Conservation (phyloP, 2,113 vertebrate genomes). For the Ophiodon elongatus region DNA sequence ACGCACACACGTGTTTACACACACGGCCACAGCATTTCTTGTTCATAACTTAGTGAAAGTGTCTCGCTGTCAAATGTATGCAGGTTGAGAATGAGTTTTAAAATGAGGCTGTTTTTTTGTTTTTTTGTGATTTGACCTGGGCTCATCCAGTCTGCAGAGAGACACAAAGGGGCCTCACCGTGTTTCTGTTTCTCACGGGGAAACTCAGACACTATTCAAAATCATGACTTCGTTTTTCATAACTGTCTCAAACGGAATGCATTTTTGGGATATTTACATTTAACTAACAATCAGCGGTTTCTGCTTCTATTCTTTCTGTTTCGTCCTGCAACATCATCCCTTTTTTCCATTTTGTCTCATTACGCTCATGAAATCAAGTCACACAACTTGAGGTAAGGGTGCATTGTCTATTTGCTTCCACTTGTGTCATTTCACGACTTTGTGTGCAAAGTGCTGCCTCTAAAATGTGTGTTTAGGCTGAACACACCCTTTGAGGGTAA, state of each 20-base stretch:
- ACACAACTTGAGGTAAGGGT: not conserved
- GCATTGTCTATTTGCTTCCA: not conserved
- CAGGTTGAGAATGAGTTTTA: conserved; percentile 42
- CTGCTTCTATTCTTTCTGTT: not conserved
- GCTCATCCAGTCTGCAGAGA: not conserved
- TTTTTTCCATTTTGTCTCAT: not conserved
- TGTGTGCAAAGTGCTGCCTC: not conserved
- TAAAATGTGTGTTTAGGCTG: not conserved
- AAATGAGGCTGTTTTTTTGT: not conserved
- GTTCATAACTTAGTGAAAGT: conserved; percentile 31
- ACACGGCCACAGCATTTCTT: not conserved
- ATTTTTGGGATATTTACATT: not conserved
- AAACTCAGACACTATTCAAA: not conserved
- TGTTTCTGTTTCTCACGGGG: not conserved
- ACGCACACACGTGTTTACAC: not conserved
- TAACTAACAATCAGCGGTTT: not conserved
- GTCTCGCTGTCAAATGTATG: conserved; percentile 23
- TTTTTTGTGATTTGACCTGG: not conserved
- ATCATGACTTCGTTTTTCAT: not conserved
- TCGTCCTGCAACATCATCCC: not conserved
- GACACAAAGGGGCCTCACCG: not conserved
- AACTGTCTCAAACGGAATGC: not conserved
- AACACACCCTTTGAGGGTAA: not conserved
- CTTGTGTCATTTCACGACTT: not conserved
- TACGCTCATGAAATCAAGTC: not conserved